These are phyloP conservation scores for Oryzaephilus surinamensis DNA, from an alignment of 1,140 invertebrate species.

Conservation along the genomic window DNA sequence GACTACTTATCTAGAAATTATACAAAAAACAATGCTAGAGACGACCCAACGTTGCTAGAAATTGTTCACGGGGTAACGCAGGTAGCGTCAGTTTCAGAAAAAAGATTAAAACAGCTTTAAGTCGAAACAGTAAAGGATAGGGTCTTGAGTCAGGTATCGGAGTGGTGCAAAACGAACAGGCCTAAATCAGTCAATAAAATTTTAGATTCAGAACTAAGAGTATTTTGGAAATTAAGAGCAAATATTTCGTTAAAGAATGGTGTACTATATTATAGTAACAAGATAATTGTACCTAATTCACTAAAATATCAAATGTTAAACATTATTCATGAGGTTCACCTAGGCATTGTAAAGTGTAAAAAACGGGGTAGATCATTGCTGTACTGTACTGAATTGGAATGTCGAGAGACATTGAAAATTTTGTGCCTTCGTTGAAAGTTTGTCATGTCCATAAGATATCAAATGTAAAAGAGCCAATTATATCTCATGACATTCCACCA, in stretches of 20 bases:
- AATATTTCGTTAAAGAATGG: background rate
- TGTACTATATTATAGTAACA: background rate
- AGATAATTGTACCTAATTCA: constrained; percentile 1
- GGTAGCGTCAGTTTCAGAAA: background rate
- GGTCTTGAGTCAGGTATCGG: background rate
- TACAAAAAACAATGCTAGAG: background rate
- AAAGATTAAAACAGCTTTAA: background rate
- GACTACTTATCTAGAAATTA: constrained; percentile 5
- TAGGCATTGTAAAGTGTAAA: constrained; percentile 4
- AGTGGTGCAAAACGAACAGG: background rate
- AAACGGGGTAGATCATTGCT: background rate
- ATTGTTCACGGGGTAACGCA: background rate
- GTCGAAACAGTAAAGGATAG: background rate
- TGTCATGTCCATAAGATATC: constrained; percentile 1
- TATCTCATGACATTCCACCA: constrained; percentile 3
- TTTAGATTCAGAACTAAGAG: background rate
- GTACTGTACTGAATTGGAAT: constrained; percentile 1
- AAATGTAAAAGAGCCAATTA: constrained; percentile 1
- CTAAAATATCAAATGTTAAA: background rate
- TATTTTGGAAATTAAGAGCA: background rate
- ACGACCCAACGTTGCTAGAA: background rate
- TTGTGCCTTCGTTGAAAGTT: background rate
- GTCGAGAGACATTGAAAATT: background rate
- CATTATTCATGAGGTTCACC: constrained; percentile 1
- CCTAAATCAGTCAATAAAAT: background rate